Evolutionary conservation across 2,888 invertebrate species (phyloP).

Genomic region (Marasmarcha lunaedactyla): DNA sequence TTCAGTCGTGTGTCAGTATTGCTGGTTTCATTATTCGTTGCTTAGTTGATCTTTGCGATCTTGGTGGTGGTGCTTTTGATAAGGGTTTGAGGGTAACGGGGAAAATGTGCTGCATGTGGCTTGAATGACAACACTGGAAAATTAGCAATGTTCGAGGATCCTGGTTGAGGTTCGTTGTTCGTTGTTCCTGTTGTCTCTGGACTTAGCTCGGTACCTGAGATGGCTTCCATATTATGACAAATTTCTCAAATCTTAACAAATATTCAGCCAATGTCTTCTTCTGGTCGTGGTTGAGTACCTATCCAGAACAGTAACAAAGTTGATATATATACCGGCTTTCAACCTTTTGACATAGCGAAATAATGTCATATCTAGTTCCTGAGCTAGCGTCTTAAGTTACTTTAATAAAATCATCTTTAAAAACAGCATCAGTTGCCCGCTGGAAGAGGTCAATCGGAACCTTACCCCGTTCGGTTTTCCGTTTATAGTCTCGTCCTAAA

Average conservation of each 20-base stretch:
- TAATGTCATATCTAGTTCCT: constrained; percentile 12
- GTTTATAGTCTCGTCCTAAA: constrained; percentile 1
- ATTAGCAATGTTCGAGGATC: background rate
- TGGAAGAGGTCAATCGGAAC: constrained; percentile 9
- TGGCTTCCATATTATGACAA: background rate
- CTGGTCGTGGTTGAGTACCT: constrained; percentile 7
- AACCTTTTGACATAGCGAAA: constrained; percentile 9
- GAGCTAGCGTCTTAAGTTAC: constrained; percentile 14
- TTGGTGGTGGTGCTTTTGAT: background rate
- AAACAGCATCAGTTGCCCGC: constrained; percentile 13
- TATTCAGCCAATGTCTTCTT: constrained; percentile 7
- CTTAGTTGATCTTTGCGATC: background rate
- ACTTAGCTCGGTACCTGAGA: background rate
- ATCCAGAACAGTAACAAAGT: constrained; percentile 5
- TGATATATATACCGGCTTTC: constrained; percentile 5
- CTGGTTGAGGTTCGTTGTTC: background rate
- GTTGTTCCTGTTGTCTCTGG: background rate
- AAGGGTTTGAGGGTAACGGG: background rate
- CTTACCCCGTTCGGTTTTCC: constrained; percentile 7
- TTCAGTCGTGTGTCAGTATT: background rate
- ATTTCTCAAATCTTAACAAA: constrained; percentile 8
- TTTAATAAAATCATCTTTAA: constrained; percentile 13
- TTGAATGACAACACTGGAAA: background rate
- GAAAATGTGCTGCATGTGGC: background rate
- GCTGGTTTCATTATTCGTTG: background rate